A percentile compares a stretch with the other conserved stretches of the same genome.
Conservation (phyloP, 2,888 invertebrate genomes). For the Beris morrisii region DNA sequence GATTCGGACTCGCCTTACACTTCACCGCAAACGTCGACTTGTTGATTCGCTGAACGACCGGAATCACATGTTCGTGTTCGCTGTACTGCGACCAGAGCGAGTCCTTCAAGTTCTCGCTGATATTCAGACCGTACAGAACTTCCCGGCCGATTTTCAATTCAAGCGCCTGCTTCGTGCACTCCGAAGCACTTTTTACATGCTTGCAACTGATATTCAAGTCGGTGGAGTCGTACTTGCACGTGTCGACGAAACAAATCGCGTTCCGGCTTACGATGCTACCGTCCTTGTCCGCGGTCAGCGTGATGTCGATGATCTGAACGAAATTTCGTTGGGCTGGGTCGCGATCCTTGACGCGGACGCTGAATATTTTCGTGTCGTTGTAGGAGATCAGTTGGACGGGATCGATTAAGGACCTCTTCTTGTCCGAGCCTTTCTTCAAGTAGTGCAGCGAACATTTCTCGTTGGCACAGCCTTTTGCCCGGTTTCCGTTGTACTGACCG, state of each 20-base stretch:
- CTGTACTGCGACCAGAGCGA: slow-evolving; percentile 50
- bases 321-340: slow-evolving; percentile 74
- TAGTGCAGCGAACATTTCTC: slow-evolving; percentile 61
- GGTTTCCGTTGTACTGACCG: slow-evolving; percentile 73
- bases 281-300: slow-evolving; percentile 50
- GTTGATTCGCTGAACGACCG: slow-evolving; percentile 51
- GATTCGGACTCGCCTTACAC: slow-evolving; percentile 48
- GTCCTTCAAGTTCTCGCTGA: slow-evolving; percentile 47
- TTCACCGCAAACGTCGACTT: slow-evolving; percentile 50
- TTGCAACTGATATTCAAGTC: slow-evolving; percentile 46
- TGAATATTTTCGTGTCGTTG: slow-evolving; percentile 65
- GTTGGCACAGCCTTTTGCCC: slow-evolving; percentile 74
- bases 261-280: slow-evolving; percentile 49
- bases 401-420: slow-evolving; percentile 43
- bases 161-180: slow-evolving; percentile 45
- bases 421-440: slow-evolving; percentile 13
- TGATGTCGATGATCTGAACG: slow-evolving; percentile 62
- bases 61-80: slow-evolving; percentile 46
- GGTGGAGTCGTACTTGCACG: slow-evolving; percentile 46
- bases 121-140: slow-evolving; percentile 50
- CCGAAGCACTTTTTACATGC: slow-evolving; percentile 47
- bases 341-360: slow-evolving; percentile 68
- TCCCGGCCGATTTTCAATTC: slow-evolving; percentile 47
- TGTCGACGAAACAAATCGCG: slow-evolving; percentile 48
- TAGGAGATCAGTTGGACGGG: slow-evolving; percentile 61